Percentiles rank a stretch among this genome's conserved stretches.
These are phyloP conservation scores for Todiramphus chloris DNA, from an alignment of 2,113 vertebrate species.

Conservation along the genomic window DNA sequence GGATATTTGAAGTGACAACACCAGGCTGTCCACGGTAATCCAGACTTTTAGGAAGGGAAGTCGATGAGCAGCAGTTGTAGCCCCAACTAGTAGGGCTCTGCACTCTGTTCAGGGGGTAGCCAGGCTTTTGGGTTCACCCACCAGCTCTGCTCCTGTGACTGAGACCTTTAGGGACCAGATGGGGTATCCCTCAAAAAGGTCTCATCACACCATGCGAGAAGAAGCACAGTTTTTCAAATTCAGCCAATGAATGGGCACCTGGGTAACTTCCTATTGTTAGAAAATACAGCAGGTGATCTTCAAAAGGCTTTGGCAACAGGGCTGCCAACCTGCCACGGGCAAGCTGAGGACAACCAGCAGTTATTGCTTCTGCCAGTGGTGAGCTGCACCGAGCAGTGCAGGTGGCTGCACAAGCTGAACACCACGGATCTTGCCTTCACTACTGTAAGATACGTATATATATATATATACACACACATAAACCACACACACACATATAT, in stretches of 20 bases:
- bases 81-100: not conserved
- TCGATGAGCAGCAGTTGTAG: not conserved
- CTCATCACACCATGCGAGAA: not conserved
- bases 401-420: not conserved
- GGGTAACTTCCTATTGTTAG: not conserved
- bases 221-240: not conserved
- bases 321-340: not conserved
- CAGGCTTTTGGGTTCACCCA: not conserved
- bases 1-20: not conserved
- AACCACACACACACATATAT: not conserved
- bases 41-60: not conserved
- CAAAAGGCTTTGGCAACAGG: fast-evolving
- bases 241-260: fast-evolving
- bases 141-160: not conserved
- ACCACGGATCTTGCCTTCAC: fast-evolving
- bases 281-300: not conserved
- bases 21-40: not conserved
- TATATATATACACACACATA: not conserved
- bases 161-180: not conserved
- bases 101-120: not conserved
- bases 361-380: not conserved
- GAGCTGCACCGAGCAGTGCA: not conserved
- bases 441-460: not conserved
- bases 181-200: not conserved
- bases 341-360: fast-evolving